phyloP scores from a whole-genome alignment of 2,113 vertebrate genomes.

The Chaetura pelagica region DNA sequence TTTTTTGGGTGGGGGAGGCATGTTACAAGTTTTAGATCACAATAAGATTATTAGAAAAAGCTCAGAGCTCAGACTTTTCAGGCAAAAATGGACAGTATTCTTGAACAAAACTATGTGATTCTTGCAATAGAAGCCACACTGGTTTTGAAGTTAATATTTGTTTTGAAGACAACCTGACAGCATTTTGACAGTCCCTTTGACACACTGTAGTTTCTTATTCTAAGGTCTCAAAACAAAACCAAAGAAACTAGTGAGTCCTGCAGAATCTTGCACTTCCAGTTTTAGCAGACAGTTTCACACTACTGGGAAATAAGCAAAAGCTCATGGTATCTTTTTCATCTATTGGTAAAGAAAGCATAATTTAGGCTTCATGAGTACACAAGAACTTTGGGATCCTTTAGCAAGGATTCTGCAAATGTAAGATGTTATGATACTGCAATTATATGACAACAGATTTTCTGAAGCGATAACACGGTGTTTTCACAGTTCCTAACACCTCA shows the following conservation, averaged over 20 bases:
- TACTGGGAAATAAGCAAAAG: not conserved
- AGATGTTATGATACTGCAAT: not conserved
- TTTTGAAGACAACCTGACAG: not conserved
- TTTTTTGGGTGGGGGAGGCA: not conserved
- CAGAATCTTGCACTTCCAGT: not conserved
- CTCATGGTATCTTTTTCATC: not conserved
- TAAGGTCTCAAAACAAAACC: not conserved
- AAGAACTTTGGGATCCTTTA: not conserved
- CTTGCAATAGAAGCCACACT: not conserved
- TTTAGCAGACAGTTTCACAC: not conserved
- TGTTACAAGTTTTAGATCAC: not conserved
- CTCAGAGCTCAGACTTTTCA: not conserved
- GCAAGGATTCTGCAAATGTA: not conserved
- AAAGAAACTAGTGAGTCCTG: not conserved
- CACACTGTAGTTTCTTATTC: not conserved
- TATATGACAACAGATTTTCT: not conserved
- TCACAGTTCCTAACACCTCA: not conserved
- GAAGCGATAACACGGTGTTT: not conserved
- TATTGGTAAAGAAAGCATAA: not conserved
- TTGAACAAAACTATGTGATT: not conserved
- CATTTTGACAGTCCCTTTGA: constrained; percentile 13
- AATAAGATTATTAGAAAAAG: not conserved
- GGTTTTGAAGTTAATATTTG: not conserved
- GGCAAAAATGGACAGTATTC: not conserved
- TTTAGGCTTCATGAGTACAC: not conserved